Evolutionary conservation across 2,113 vertebrate genomes (phyloP).

Genomic region (Hyperopisus bebe): DNA sequence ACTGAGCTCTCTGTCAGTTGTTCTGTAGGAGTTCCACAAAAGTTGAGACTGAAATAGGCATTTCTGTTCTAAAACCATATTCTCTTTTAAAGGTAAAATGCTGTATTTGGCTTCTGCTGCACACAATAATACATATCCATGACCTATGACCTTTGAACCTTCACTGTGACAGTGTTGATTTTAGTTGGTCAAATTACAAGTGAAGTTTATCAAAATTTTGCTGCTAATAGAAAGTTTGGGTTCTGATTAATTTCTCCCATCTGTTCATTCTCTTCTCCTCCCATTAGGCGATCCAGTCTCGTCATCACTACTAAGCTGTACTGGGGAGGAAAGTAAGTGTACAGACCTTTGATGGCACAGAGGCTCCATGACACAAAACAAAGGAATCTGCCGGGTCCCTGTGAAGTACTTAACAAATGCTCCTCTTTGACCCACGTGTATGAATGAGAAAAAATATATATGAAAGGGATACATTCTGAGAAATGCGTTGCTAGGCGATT

Average conservation of each 20-base stretch:
- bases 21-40: background rate
- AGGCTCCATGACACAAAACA: background rate
- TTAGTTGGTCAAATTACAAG: background rate
- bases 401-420: background rate
- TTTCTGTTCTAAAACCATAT: background rate
- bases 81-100: background rate
- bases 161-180: background rate
- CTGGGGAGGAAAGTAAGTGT: constrained; percentile 98
- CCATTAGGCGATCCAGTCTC: constrained; percentile 82
- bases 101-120: background rate
- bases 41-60: background rate
- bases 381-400: background rate
- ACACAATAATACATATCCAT: background rate
- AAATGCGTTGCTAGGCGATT: background rate
- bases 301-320: constrained; percentile 98
- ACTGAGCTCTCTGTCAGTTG: background rate
- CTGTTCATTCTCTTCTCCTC: constrained; percentile 17
- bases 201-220: background rate
- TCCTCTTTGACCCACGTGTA: background rate
- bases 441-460: background rate
- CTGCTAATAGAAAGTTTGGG: background rate
- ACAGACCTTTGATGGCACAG: background rate
- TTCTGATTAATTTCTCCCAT: background rate
- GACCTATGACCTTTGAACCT: background rate
- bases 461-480: background rate